Conservation (phyloP, 2,113 vertebrate genomes). For the Tonatia bakeri region DNA sequence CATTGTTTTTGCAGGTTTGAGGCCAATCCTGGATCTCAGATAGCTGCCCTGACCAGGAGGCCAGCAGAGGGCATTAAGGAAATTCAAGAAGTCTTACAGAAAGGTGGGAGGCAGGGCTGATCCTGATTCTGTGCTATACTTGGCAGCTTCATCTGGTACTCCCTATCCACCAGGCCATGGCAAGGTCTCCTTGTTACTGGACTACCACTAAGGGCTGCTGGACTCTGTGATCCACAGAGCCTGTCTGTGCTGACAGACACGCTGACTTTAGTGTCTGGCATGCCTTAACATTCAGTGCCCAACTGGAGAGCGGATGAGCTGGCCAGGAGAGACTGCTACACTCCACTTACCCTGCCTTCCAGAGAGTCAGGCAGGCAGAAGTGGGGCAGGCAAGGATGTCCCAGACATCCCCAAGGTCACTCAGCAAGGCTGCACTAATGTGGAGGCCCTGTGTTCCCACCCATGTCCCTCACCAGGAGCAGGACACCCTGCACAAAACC, state of each 20-base stretch:
- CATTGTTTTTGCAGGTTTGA: constrained; percentile 84
- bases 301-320: no score
- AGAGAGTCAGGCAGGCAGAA: neutral
- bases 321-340: neutral
- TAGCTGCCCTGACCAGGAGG: constrained; percentile 9
- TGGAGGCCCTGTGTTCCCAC: neutral
- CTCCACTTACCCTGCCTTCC: neutral
- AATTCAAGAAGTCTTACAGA: neutral
- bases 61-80: neutral
- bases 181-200: neutral
- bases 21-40: constrained; percentile 69
- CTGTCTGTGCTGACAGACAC: neutral
- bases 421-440: neutral
- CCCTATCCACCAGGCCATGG: neutral
- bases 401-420: constrained; percentile 59
- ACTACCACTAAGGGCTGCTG: neutral
- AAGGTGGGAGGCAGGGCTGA: neutral
- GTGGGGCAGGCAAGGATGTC: neutral
- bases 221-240: neutral
- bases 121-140: rapidly evolving
- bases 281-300: neutral
- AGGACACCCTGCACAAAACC: neutral
- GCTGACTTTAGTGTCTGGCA: neutral
- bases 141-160: neutral
- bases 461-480: rapidly evolving